Base-by-base conservation (phyloP, 2,113 vertebrate species). In the Pluvialis apricaria region DNA sequence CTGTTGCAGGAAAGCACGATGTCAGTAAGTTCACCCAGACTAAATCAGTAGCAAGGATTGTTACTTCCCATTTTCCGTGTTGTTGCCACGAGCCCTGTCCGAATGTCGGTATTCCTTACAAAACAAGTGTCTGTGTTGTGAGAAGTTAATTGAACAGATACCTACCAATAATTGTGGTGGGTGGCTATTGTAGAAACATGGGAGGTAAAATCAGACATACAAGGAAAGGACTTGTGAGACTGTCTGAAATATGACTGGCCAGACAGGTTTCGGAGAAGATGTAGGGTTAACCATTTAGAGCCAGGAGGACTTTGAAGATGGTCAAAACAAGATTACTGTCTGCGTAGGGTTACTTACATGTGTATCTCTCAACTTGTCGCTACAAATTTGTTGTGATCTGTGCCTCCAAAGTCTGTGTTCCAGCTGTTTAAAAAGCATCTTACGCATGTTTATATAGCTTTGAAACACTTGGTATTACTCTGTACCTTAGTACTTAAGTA, bases 11-110 rank as follows among this genome's bases (percentile, higher is more conserved):
- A 85, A 40, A 44, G 36, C 26, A 79, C 45, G 49, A 25, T 0
- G 0, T 84, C 21, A 20, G 20, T 3, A 10, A 52, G 36, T 70
- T 88, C 83, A 79, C 66, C 24, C 51, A 45, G 86, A 38, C 38
- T 44, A 22, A 57, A 66, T 70, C 45, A 6, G 10, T 19, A 65
- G 34, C 55, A 65, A n/a, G 57, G 75, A 22, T 14, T 57, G 31
- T 42, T 65, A 29, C 47, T 73, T 60, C 9, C 38, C 0, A 0
- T 70, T 89, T 85, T 51, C 70, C 0, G 0, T n/a, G 11, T 2
- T 75, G 36, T 18, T 77, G 31, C 49, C 32, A 21, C 36, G 16
- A 57, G 52, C 66, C 66, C 1, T 32, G 38, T 47, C 13, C 1
- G 1, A n/a, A 11, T 55, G 29, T 29, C 58, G 52, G 24, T 18